Base-by-base conservation (phyloP, 2,113 vertebrate species). In the Chlamydotis undulata region DNA sequence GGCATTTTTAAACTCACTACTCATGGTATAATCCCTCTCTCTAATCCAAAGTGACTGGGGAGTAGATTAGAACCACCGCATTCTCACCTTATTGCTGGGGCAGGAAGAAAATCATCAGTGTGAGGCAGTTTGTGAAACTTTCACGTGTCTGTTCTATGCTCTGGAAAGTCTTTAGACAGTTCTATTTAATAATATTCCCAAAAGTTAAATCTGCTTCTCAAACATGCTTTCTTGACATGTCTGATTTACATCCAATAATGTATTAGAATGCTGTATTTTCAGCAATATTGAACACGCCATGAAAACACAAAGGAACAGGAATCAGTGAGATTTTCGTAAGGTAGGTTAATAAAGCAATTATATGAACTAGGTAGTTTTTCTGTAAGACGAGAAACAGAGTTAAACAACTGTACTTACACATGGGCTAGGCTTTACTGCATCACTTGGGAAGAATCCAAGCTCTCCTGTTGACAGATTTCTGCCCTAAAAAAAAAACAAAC, bases 381-480 rank as follows among this genome's bases (percentile, higher is more conserved):
- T 59, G 19, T 65, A 60, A 77, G 65, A 41, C 13, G 26, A 84
- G 53, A 93, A 89, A 96, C 55, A 67, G 4, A 79, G 89, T 56
- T 87, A 93, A 93, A 82, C 47, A 95, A 64, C 14, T 68, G 43
- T 98, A 98, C 99, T 99, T 98, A 99, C 99, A 97, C 99, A 99
- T 31, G 99, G 99, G 81, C 98, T 99, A 12, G 99, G 99, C 96
- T 99, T 99, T 89, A 99, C 99, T 39, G 99, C 98, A 39, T 99
- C 98, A 87, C 99, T 99, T 76, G 99, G 99, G 95, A 99, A 99
- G 98, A 99, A 99, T 97, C 99, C 99, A 96, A 99, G 97, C 83
- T 99, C 99, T 96, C 98, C 99, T 28, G 98, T 99, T 65, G 98
- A 97, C 97, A 99, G 97, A 97, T 99, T 99, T 98, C 98, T 98